Percentiles rank a stretch among this genome's conserved stretches.
Conservation (phyloP, 2,797 vertebrate species). For the Acanthis flammea region DNA sequence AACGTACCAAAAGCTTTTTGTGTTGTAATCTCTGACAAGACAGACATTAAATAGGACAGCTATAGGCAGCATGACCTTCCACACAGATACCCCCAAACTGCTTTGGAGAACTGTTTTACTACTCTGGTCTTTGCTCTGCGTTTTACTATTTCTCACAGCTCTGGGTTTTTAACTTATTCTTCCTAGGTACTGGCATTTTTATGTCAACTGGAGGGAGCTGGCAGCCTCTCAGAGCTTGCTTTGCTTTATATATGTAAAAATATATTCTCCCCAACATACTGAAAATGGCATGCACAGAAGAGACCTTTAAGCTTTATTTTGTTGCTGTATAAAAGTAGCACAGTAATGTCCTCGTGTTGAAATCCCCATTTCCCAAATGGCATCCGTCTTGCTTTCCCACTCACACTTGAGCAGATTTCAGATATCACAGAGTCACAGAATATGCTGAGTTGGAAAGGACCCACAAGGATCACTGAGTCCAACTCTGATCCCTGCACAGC, state of each 20-base stretch:
- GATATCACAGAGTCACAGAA: neutral
- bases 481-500: neutral
- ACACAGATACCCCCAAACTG: neutral
- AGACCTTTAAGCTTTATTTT: constrained; percentile 1
- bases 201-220: neutral
- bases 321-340: neutral
- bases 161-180: neutral
- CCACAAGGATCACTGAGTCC: neutral
- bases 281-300: neutral
- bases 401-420: neutral
- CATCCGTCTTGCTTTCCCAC: neutral
- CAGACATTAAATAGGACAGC: neutral
- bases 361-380: constrained; percentile 2
- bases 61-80: neutral
- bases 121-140: neutral
- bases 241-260: neutral
- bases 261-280: neutral
- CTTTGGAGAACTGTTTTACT: neutral
- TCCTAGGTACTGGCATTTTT: neutral
- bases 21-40: neutral
- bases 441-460: neutral
- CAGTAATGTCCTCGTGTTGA: neutral
- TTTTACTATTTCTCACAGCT: neutral
- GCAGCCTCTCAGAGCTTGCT: neutral
- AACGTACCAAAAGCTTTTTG: neutral